Evolutionary conservation across 2,888 invertebrate species (phyloP).

Genomic region (Copidosoma aretas): DNA sequence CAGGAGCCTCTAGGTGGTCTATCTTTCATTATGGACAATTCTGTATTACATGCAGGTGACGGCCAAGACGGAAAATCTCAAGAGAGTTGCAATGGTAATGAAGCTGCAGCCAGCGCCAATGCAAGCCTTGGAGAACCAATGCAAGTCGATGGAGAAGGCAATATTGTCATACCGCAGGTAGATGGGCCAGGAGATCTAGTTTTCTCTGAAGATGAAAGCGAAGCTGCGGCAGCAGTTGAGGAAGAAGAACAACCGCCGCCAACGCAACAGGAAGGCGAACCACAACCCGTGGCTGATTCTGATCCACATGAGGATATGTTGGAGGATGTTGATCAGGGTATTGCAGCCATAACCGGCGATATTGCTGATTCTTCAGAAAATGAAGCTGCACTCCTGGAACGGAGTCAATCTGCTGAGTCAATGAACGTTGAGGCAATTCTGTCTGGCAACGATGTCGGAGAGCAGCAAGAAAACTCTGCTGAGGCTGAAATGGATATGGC

Average conservation of each 20-base stretch:
- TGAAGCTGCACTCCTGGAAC: background rate
- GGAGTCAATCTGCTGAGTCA: slow-evolving; percentile 24
- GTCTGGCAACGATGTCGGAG: slow-evolving; percentile 26
- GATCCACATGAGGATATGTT: slow-evolving; percentile 44
- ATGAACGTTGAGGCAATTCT: slow-evolving; percentile 41
- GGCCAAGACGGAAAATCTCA: slow-evolving; percentile 53
- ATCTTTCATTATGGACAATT: slow-evolving; percentile 59
- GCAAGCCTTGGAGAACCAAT: slow-evolving; percentile 56
- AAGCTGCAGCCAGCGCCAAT: slow-evolving; percentile 52
- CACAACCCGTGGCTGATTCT: slow-evolving; percentile 13
- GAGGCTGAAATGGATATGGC: slow-evolving; percentile 28
- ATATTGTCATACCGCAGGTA: slow-evolving; percentile 59
- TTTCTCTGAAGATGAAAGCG: slow-evolving; percentile 53
- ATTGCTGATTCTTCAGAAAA: slow-evolving; percentile 2
- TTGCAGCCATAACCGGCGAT: slow-evolving; percentile 35
- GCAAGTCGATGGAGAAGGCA: slow-evolving; percentile 60
- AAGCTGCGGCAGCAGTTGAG: slow-evolving; percentile 32
- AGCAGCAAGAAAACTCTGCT: slow-evolving; percentile 20
- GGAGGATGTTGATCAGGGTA: slow-evolving; percentile 43
- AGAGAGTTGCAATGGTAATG: slow-evolving; percentile 60
- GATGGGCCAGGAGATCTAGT: slow-evolving; percentile 56
- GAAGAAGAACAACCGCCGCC: slow-evolving; percentile 26
- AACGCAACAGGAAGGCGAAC: slow-evolving; percentile 31
- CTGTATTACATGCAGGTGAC: slow-evolving; percentile 42
- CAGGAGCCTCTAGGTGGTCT: slow-evolving; percentile 58